Evolutionary conservation across 2,113 vertebrate species (phyloP).

Genomic region (Sturnira hondurensis): DNA sequence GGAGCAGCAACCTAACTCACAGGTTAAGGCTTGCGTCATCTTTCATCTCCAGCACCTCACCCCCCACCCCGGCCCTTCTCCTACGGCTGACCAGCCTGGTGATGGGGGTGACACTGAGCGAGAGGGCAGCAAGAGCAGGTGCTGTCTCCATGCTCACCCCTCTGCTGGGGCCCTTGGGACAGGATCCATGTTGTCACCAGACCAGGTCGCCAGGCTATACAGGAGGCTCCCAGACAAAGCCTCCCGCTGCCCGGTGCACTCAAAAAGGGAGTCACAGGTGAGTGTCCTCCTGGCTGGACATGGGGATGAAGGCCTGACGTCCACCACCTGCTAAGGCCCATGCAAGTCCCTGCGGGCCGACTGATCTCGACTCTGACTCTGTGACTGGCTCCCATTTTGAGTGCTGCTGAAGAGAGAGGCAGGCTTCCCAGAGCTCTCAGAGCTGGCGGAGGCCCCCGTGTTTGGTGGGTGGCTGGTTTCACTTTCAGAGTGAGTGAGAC

Average conservation of each 20-base stretch:
- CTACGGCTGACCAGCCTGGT: no score
- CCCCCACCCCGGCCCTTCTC: rapidly evolving
- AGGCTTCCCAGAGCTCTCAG: neutral
- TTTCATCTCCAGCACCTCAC: neutral
- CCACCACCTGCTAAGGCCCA: neutral
- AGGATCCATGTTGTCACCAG: rapidly evolving
- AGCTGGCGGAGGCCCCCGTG: neutral
- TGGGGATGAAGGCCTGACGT: neutral
- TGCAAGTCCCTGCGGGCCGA: rapidly evolving
- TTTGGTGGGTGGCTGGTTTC: constrained; percentile 67
- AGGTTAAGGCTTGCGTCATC: neutral
- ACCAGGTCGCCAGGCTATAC: neutral
- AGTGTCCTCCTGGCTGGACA: neutral
- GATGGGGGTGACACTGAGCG: rapidly evolving
- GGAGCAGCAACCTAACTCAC: neutral
- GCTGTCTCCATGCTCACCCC: neutral
- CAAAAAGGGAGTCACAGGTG: neutral
- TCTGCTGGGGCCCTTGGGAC: no score
- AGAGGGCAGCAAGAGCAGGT: rapidly evolving
- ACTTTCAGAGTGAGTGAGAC: constrained; percentile 63
- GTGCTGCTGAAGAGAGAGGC: neutral
- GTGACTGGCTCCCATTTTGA: neutral
- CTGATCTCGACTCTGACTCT: neutral
- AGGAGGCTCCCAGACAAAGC: neutral
- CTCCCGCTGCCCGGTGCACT: neutral